phyloP scores from a whole-genome alignment of 2,888 invertebrate genomes.

The Limulus polyphemus region DNA sequence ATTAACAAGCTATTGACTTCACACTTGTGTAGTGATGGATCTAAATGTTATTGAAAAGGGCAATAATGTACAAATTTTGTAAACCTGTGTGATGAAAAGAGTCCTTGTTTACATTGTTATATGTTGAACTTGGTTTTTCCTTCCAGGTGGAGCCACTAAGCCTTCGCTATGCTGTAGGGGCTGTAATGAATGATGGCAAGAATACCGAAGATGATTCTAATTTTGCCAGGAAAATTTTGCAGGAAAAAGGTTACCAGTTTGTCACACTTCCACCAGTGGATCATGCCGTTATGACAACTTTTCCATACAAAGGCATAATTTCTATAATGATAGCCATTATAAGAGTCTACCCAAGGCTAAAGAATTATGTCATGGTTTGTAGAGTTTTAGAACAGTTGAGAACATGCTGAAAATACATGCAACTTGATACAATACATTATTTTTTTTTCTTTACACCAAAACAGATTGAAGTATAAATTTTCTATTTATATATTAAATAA shows the following conservation, averaged over 20 bases:
- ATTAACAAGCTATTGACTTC: no score
- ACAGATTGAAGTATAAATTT: no score
- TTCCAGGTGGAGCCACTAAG: no score
- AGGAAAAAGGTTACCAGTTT: conserved; percentile 35
- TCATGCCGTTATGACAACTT: conserved; percentile 37
- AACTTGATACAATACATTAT: no score
- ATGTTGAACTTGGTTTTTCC: neutral
- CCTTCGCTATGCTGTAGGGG: conserved; percentile 36
- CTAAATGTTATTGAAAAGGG: no score
- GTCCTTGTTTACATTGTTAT: no score
- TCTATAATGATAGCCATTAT: conserved; percentile 39
- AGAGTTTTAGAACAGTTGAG: neutral
- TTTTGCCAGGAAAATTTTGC: conserved; percentile 26
- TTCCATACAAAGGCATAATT: conserved; percentile 37
- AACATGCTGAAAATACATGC: no score
- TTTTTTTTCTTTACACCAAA: no score
- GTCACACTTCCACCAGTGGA: conserved; percentile 36
- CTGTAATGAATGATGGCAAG: conserved; percentile 30
- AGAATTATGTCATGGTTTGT: conserved; percentile 36
- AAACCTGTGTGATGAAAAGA: no score
- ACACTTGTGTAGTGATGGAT: no score
- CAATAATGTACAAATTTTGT: no score
- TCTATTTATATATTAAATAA: no score
- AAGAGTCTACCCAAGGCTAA: conserved; percentile 38
- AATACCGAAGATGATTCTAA: conserved; percentile 23